These are phyloP conservation scores for Periparus ater DNA, from an alignment of 2,797 vertebrate genomes.

Conservation along the genomic window DNA sequence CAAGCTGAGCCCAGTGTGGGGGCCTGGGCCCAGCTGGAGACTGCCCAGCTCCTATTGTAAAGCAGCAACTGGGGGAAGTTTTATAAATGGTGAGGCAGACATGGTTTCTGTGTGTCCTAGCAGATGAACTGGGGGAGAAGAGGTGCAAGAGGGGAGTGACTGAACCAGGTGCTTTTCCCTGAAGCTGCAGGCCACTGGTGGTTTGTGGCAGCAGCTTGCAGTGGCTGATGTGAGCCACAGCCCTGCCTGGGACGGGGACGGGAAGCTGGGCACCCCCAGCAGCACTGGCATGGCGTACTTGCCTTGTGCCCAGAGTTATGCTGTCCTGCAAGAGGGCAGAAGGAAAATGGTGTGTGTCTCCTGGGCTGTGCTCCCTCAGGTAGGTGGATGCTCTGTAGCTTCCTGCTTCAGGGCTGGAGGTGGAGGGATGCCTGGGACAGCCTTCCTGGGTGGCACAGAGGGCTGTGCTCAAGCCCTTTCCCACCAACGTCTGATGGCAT, in stretches of 20 bases:
- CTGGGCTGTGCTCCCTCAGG: neutral
- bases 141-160: neutral
- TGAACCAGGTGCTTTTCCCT: neutral
- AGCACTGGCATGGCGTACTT: neutral
- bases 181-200: neutral
- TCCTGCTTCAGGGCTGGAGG: neutral
- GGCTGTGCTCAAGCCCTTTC: neutral
- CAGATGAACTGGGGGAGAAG: neutral
- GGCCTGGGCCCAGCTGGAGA: neutral
- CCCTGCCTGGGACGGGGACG: neutral
- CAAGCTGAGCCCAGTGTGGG: neutral
- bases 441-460: neutral
- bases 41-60: conserved; percentile 11
- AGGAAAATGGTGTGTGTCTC: neutral
- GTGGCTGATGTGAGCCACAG: neutral
- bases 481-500: rapidly evolving
- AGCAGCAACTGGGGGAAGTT: neutral
- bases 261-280: neutral
- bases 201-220: neutral
- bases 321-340: neutral
- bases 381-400: neutral
- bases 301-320: neutral
- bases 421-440: neutral
- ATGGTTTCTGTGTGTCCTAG: neutral
- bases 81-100: conserved; percentile 56